These are phyloP conservation scores for Meloidogyne hapla DNA, from an alignment of 1,140 invertebrate genomes.

Conservation along the genomic window DNA sequence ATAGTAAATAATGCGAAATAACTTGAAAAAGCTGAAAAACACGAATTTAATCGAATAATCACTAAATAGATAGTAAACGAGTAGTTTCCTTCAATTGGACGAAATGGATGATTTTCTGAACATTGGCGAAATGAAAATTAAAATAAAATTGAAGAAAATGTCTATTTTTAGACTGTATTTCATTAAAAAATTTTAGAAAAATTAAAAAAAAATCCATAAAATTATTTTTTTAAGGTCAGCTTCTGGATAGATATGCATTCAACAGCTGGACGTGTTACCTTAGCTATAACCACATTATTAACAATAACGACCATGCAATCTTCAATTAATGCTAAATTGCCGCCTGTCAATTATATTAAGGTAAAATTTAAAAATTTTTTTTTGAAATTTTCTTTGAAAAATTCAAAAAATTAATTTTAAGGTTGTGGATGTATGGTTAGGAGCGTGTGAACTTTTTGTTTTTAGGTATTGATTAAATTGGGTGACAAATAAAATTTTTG, in stretches of 20 bases:
- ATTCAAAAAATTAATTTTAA: background rate
- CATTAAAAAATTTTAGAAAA: no score
- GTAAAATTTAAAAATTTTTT: background rate
- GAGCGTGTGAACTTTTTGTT: slow-evolving; percentile 64
- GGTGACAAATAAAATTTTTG: no score
- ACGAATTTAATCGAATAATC: no score
- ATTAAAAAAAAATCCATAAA: background rate
- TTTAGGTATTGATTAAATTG: slow-evolving; percentile 42
- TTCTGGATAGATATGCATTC: slow-evolving; percentile 50
- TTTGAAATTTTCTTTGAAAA: background rate
- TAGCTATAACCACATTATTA: slow-evolving; percentile 50
- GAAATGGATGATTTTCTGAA: no score
- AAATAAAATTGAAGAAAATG: no score
- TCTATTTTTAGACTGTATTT: no score
- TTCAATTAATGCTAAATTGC: slow-evolving; percentile 81
- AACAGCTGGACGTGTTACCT: slow-evolving; percentile 50
- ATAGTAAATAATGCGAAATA: background rate
- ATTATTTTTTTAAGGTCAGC: slow-evolving; percentile 27
- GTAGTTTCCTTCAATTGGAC: no score
- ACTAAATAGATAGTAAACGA: no score
- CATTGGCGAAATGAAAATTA: no score
- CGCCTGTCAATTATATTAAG: slow-evolving; percentile 76
- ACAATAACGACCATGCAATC: slow-evolving; percentile 54
- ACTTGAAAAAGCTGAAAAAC: no score
- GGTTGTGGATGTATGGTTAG: slow-evolving; percentile 91